These are phyloP conservation scores for Macropus fuliginosus DNA, from an alignment of 2,797 vertebrate genomes.

Conservation along the genomic window DNA sequence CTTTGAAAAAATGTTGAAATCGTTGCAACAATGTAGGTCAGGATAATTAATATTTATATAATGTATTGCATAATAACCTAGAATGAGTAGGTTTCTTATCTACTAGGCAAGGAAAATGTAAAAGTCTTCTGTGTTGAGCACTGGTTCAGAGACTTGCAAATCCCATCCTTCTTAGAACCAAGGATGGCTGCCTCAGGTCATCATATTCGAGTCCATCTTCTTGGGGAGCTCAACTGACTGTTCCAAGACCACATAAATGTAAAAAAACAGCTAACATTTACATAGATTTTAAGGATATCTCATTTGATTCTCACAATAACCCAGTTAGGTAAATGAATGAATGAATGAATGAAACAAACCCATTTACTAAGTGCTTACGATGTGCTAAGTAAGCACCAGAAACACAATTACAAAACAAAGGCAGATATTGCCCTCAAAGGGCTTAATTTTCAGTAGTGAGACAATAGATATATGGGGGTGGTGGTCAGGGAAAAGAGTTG, in stretches of 20 bases:
- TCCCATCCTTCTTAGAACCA: neutral
- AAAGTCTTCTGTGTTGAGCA: neutral
- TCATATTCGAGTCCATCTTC: neutral
- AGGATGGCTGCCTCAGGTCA: neutral
- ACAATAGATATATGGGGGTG: neutral
- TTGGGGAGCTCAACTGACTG: neutral
- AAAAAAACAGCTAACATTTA: neutral
- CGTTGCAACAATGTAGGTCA: neutral
- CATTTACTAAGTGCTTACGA: neutral
- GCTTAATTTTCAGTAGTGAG: neutral
- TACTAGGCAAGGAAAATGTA: neutral
- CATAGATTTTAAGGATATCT: neutral
- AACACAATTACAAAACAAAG: neutral
- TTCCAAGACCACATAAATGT: neutral
- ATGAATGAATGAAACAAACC: neutral
- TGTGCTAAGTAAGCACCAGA: neutral
- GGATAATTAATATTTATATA: neutral
- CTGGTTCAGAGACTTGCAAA: neutral
- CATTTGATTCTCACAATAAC: neutral
- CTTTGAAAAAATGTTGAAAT: neutral
- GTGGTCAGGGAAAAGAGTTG: neutral
- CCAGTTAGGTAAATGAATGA: neutral
- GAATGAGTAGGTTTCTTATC: neutral
- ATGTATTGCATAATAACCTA: neutral
- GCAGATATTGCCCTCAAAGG: neutral